Evolutionary conservation across 2,888 invertebrate species (phyloP), one percentile per base, ranked within the genome.

Genomic region (Sycophila texana): DNA sequence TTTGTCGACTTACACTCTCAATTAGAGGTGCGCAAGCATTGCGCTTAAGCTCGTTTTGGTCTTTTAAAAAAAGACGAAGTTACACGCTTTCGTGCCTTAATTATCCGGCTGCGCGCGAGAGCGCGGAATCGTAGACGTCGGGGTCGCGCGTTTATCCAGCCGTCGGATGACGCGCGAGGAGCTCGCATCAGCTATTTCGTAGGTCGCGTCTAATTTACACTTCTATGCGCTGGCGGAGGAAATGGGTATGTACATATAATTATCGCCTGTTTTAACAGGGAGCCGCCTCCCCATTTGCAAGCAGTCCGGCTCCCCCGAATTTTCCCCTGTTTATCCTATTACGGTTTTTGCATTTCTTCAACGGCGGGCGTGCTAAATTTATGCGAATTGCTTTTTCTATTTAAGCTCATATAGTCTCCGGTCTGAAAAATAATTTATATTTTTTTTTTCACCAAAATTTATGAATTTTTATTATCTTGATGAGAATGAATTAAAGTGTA

Each of bases 241-340:
- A 61, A 61, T 67, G 66, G 39, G 18, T 77, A 57, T 77, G 77
- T 77, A 65, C 70, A 77, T 65, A 77, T 71, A 72, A 77, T 77
- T 77, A 77, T 77, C 77, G 72, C 72, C 51, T 77, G 77, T 72
- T 77, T 77, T 66, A 72, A 77, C 77, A 77, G 75, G 47, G 12
- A 14, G 47, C 20, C 4, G 14, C 22, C 61, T 73, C 79, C 16
- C 60, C 57, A 20, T 67, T 68, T 66, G 65, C 65, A 51, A 60
- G 71, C 67, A 12, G 20, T 22, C 16, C 22, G 13, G 57, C 58
- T 55, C 49, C 65, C 39, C 60, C 18, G 57, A 39, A 39, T 39
- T 39, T 39, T 39, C 39, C 39, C 39, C 7, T 39, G 39, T 7
- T 39, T 39, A 39, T 4, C 7, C 39, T 4, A 39, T 39, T 39